Conservation (phyloP, 2,797 vertebrate species). For the Buphagus erythrorhynchus region DNA sequence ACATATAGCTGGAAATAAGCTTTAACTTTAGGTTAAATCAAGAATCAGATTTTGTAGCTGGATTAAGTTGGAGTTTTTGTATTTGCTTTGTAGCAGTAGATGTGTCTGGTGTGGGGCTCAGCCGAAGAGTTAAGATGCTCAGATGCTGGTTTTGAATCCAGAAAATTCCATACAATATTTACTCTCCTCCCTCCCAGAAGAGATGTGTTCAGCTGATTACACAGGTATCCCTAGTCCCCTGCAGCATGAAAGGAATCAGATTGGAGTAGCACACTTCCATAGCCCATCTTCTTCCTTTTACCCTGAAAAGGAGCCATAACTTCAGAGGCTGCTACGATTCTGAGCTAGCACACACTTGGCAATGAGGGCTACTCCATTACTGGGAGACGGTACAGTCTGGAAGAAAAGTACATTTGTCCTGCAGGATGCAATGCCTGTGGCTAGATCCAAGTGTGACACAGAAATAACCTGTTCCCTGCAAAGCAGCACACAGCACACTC, state of each 20-base stretch:
- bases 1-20: neutral
- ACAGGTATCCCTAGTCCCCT: neutral
- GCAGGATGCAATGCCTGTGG: neutral
- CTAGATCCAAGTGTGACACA: neutral
- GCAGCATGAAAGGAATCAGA: neutral
- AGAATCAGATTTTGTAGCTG: neutral
- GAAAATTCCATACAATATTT: neutral
- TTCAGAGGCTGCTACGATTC: neutral
- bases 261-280: neutral
- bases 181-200: neutral
- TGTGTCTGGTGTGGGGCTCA: neutral
- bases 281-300: neutral
- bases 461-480: neutral
- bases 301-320: neutral
- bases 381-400: neutral
- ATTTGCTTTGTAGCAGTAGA: neutral
- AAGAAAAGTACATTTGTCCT: neutral
- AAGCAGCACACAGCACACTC: fast-evolving
- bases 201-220: neutral
- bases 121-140: neutral
- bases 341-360: neutral
- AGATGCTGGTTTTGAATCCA: neutral
- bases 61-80: neutral
- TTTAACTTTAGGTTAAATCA: neutral
- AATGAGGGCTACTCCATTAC: neutral